Evolutionary conservation across 2,888 invertebrate species (phyloP).

Genomic region (Torymus texanus): DNA sequence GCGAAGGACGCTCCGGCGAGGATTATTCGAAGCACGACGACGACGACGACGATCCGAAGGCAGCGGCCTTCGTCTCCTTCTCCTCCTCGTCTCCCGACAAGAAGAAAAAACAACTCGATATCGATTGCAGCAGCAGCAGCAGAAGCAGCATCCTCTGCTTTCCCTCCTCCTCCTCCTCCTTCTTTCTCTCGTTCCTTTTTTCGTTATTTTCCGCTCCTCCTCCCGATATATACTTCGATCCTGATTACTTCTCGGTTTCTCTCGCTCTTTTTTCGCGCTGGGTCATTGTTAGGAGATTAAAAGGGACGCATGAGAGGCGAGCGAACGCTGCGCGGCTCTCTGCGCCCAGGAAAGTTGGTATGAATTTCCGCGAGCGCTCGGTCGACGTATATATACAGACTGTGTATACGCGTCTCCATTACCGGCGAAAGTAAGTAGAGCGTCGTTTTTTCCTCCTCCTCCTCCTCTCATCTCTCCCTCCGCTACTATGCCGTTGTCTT

Average conservation of each 20-base stretch:
- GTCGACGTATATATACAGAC: too few species aligned
- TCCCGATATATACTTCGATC: slow-evolving; percentile 39
- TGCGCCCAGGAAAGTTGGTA: neutral
- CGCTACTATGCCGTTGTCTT: too few species aligned
- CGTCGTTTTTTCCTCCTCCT: too few species aligned
- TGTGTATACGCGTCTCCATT: too few species aligned
- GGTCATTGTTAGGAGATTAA: slow-evolving; percentile 46
- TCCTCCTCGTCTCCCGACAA: slow-evolving; percentile 44
- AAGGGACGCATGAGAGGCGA: slow-evolving; percentile 23
- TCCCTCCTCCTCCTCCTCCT: neutral
- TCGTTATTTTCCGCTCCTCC: slow-evolving; percentile 53
- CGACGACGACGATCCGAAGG: slow-evolving; percentile 65
- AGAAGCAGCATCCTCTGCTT: too few species aligned
- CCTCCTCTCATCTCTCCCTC: too few species aligned
- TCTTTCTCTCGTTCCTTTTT: slow-evolving; percentile 4
- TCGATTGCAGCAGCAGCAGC: slow-evolving; percentile 29
- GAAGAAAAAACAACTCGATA: slow-evolving; percentile 13
- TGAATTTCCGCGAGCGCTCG: slow-evolving; percentile 1
- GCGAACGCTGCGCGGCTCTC: neutral
- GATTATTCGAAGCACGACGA: slow-evolving; percentile 71
- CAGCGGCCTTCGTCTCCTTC: slow-evolving; percentile 57
- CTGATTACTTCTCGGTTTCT: slow-evolving; percentile 47
- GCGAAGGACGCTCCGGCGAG: slow-evolving; percentile 59
- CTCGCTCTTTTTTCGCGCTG: neutral
- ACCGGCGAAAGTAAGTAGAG: too few species aligned